Evolutionary conservation across 1,140 invertebrate species (phyloP).

Genomic region (Zaprionus ghesquierei): DNA sequence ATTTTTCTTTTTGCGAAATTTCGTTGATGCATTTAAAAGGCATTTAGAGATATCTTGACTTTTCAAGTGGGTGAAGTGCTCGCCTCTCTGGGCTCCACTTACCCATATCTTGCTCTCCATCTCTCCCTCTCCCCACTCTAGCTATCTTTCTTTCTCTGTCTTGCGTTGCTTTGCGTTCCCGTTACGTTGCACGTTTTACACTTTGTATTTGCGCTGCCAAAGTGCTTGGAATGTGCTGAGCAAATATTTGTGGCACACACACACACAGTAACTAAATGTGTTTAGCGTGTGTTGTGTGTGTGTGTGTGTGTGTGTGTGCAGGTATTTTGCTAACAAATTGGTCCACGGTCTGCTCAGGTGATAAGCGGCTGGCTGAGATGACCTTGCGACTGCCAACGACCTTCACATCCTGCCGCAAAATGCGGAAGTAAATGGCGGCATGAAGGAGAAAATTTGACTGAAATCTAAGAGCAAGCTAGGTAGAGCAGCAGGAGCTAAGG

Average conservation of each 20-base stretch:
- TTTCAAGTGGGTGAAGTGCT: not conserved
- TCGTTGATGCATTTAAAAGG: constrained; percentile 1
- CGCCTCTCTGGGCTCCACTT: not conserved
- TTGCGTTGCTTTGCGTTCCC: not conserved
- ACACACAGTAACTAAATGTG: constrained; percentile 29
- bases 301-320: constrained; percentile 10
- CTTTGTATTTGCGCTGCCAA: constrained; percentile 48
- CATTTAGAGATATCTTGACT: not conserved
- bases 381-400: constrained; percentile 66
- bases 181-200: constrained; percentile 41
- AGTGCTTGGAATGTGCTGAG: constrained; percentile 70
- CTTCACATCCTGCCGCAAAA: constrained; percentile 57
- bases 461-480: constrained; percentile 20
- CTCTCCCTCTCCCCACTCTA: not conserved
- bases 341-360: constrained; percentile 33
- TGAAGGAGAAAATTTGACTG: not conserved
- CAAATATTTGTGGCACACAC: constrained; percentile 70
- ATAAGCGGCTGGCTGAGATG: constrained; percentile 49
- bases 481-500: not conserved
- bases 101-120: not conserved
- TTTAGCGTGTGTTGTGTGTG: too few relatives aligned
- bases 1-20: not conserved
- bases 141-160: not conserved
- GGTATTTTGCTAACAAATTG: constrained; percentile 16
- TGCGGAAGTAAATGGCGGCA: constrained; percentile 30